Conservation (phyloP, 2,113 vertebrate species). For the Piaya cayana region DNA sequence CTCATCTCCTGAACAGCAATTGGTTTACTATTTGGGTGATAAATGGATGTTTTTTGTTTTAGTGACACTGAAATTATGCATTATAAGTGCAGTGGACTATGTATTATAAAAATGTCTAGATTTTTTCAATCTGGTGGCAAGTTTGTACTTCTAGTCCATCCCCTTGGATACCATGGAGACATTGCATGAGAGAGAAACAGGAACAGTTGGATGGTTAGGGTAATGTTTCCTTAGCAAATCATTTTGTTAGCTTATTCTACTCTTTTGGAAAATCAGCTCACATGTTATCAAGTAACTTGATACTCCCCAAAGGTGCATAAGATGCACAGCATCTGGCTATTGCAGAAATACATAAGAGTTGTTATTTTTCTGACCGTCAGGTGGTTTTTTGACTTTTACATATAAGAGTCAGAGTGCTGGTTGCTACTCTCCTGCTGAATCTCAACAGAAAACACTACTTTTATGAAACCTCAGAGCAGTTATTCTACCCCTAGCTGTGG, state of each 20-base stretch:
- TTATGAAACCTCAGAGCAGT: neutral
- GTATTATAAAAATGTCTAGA: neutral
- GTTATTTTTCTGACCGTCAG: conserved; percentile 2
- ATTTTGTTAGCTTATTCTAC: conserved; percentile 47
- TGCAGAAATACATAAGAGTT: neutral
- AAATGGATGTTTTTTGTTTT: neutral
- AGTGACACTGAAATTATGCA: neutral
- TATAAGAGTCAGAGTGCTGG: neutral
- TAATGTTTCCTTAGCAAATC: conserved; percentile 35
- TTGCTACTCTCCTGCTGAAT: neutral
- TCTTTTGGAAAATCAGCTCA: conserved; percentile 42
- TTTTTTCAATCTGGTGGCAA: neutral
- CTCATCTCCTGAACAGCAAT: neutral
- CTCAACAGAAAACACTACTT: neutral
- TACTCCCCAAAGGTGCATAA: neutral
- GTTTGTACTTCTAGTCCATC: neutral
- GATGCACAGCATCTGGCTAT: neutral
- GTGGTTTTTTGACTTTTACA: neutral
- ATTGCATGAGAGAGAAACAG: neutral
- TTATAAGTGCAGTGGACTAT: neutral
- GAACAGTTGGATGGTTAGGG: neutral
- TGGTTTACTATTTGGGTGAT: neutral
- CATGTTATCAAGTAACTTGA: neutral
- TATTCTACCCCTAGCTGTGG: neutral
- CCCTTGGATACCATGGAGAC: neutral